phyloP scores from a whole-genome alignment of 2,113 vertebrate species.

The Macroglossus sobrinus region DNA sequence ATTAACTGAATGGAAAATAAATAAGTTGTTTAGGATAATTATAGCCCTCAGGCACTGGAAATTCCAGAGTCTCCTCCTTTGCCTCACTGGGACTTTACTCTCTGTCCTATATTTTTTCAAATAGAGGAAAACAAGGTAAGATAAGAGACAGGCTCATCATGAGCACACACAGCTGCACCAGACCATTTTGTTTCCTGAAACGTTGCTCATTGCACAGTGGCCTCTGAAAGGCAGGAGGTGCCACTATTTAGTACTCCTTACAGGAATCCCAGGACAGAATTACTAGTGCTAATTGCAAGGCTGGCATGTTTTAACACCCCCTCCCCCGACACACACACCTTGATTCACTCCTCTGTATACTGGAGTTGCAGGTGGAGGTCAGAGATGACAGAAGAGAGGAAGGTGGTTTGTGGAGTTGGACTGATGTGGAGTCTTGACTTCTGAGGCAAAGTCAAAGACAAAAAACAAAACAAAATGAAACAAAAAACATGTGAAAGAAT shows the following conservation, averaged over 20 bases:
- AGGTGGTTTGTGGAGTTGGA: not conserved
- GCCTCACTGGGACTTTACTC: not conserved
- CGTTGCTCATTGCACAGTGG: not conserved
- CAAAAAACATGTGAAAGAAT: not conserved
- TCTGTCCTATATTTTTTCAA: not conserved
- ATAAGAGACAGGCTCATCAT: not conserved
- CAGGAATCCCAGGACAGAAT: not conserved
- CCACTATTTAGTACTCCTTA: not conserved
- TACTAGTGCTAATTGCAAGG: not conserved
- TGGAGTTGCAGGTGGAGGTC: not conserved
- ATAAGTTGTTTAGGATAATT: not conserved
- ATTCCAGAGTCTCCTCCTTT: not conserved
- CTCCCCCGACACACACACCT: not conserved
- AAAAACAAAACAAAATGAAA: slow-evolving; percentile 5
- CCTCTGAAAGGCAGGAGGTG: not conserved
- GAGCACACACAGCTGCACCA: slow-evolving; percentile 27
- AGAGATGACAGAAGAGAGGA: not conserved
- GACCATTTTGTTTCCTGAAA: not conserved
- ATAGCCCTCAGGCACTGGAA: not conserved
- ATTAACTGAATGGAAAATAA: slow-evolving; percentile 12
- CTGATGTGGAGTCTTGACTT: not conserved
- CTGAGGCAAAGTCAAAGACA: not conserved
- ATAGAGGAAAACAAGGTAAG: not conserved
- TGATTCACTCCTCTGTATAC: not conserved
- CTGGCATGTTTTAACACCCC: not conserved